Base-by-base conservation (phyloP, 2,797 vertebrate genomes). In the Mallotus villosus region DNA sequence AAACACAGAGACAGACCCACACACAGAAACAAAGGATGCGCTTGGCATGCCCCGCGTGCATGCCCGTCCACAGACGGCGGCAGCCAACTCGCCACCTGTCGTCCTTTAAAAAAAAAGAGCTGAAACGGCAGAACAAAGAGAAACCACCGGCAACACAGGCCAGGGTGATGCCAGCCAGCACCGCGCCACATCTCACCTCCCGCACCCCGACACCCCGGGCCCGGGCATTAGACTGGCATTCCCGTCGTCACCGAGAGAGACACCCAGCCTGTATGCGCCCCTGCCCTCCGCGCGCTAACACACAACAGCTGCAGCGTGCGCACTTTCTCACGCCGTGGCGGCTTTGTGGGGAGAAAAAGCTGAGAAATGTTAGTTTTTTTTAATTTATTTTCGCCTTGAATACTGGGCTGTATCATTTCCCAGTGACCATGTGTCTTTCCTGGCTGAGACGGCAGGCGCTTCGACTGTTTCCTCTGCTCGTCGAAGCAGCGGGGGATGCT, bases 271-370 rank as follows among this genome's bases (percentile, higher is more conserved):
- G 60, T 7, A 25, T 17, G 1, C 0, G 19, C 32, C 22, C 22
- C 55, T 59, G 14, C 14, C 69, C 68, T 67, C 63, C 41, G 61
- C 71, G 62, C 69, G 51, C 49, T 63, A 72, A 80, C 72, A 69
- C 74, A 64, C 76, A 80, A 82, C 84, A 91, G 87, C 87, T 90
- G 84, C 82, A 74, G 68, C 73, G 34, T 82, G 73, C 51, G 73
- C 78, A 16, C 82, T 66, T 84, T 72, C 61, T 78, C 64, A 74
- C 67, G 9, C 61, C 32, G 32, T 67, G 63, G 41, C 12, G n/a
- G 73, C 41, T 6, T 7, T 9, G 51, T 53, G 51, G 51, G 19
- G 51, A n/a, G 51, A 73, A 70, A 25, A 46, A 19, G 61, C 41
- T 37, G 24, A 80, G 64, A 41, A 1, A 0, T 11, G 9, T 27